Evolutionary conservation across 2,888 invertebrate species (phyloP).

Genomic region (Thereva unica): DNA sequence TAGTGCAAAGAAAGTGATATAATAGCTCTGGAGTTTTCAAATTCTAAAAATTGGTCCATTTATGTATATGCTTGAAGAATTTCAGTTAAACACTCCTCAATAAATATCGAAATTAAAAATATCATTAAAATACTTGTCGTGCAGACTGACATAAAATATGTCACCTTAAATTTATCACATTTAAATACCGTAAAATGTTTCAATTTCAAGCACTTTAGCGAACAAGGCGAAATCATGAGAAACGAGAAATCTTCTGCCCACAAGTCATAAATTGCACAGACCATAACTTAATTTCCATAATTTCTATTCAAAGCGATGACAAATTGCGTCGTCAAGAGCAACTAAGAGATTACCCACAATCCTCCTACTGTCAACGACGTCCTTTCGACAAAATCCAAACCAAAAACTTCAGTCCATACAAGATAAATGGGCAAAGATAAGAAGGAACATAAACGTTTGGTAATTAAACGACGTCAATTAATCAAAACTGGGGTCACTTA

Average conservation of each 20-base stretch:
- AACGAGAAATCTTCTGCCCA: slow-evolving; percentile 10
- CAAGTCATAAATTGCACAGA: slow-evolving; percentile 24
- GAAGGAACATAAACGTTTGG: slow-evolving; percentile 34
- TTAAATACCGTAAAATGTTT: slow-evolving; percentile 21
- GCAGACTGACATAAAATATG: slow-evolving; percentile 3
- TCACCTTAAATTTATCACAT: slow-evolving; percentile 21
- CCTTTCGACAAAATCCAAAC: slow-evolving; percentile 29
- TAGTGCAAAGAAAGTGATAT: too few relatives aligned
- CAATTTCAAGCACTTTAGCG: slow-evolving; percentile 32
- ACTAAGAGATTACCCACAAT: slow-evolving; percentile 18
- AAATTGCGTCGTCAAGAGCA: slow-evolving; percentile 20
- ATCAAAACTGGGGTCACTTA: slow-evolving; percentile 29
- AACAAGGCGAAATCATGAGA: slow-evolving; percentile 11
- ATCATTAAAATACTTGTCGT: too few relatives aligned
- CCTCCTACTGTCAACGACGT: slow-evolving; percentile 24
- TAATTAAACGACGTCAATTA: slow-evolving; percentile 36
- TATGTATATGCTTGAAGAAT: too few relatives aligned
- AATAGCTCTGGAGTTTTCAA: too few relatives aligned
- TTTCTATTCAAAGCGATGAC: slow-evolving; percentile 31
- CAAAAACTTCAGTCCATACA: slow-evolving; percentile 16
- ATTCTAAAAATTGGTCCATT: too few relatives aligned
- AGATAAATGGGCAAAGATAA: slow-evolving; percentile 36
- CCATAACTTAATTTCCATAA: slow-evolving; percentile 35
- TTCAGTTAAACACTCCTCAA: too few relatives aligned
- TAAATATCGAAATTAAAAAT: too few relatives aligned